phyloP scores from a whole-genome alignment of 2,888 invertebrate genomes.

The Philonicus albiceps region DNA sequence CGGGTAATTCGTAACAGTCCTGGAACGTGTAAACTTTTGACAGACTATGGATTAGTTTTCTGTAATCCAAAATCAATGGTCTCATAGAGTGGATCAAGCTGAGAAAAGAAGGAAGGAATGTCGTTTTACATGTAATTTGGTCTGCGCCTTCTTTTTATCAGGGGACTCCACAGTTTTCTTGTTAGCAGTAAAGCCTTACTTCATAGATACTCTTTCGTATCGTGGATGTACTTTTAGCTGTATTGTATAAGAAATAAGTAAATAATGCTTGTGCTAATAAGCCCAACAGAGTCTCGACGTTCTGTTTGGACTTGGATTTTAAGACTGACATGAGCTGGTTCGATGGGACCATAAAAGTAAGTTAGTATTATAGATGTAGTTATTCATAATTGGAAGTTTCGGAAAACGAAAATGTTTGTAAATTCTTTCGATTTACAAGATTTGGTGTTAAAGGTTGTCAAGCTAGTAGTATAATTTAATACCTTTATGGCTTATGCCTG shows the following conservation, averaged over 20 bases:
- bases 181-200: not conserved
- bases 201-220: not conserved
- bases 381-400: not conserved
- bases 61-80: conserved; percentile 46
- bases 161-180: not conserved
- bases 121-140: not conserved
- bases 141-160: not conserved
- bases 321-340: not conserved
- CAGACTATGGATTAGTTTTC: conserved; percentile 45
- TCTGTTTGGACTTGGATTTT: not conserved
- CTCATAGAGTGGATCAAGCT: not conserved
- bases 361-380: not conserved
- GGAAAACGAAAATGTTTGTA: not conserved
- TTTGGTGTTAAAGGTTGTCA: not conserved
- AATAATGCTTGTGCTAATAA: not conserved
- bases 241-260: not conserved
- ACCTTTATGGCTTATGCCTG: not conserved
- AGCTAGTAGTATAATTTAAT: not conserved
- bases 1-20: not conserved
- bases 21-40: conserved; percentile 37
- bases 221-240: not conserved
- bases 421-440: not conserved
- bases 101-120: not conserved
- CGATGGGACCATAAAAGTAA: not conserved
- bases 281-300: not conserved